Percentiles rank a stretch among this genome's conserved stretches.
Evolutionary conservation across 2,888 invertebrate genomes (phyloP).

Genomic region (Tachina lurida): DNA sequence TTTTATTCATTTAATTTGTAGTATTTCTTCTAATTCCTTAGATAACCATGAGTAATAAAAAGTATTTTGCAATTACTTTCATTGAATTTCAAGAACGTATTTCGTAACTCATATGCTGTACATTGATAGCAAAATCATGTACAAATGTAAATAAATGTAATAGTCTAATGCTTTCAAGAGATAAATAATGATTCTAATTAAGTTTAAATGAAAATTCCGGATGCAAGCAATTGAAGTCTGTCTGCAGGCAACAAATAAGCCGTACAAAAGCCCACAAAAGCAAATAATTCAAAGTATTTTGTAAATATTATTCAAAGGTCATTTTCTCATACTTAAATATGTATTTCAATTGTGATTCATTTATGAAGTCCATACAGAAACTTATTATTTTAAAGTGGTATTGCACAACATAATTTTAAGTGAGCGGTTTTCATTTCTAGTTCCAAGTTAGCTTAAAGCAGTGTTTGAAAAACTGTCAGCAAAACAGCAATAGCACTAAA

Average conservation of each 20-base stretch:
- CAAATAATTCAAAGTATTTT: neutral
- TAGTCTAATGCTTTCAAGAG: constrained; percentile 20
- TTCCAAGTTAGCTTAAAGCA: too few species aligned
- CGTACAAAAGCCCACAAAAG: neutral
- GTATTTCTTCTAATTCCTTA: neutral
- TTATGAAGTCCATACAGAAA: neutral
- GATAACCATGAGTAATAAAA: constrained; percentile 1
- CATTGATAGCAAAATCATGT: neutral
- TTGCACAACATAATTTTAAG: constrained; percentile 38
- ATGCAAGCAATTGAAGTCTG: constrained; percentile 61
- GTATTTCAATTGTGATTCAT: constrained; percentile 15
- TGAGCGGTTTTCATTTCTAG: neutral
- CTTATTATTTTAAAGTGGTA: neutral
- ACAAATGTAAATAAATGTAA: neutral
- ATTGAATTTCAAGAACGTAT: neutral
- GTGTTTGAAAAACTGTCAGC: too few species aligned
- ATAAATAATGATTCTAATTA: constrained; percentile 49
- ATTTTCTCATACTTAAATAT: neutral
- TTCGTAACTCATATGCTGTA: neutral
- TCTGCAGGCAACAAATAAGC: neutral
- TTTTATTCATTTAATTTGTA: neutral
- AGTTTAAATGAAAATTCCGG: constrained; percentile 57
- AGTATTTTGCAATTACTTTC: constrained; percentile 31
- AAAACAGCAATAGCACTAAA: too few species aligned
- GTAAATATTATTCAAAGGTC: constrained; percentile 22